Evolutionary conservation across 92 coral and sea anemone genomes (phyloP).

Genomic region (Parazoanthus darwini): DNA sequence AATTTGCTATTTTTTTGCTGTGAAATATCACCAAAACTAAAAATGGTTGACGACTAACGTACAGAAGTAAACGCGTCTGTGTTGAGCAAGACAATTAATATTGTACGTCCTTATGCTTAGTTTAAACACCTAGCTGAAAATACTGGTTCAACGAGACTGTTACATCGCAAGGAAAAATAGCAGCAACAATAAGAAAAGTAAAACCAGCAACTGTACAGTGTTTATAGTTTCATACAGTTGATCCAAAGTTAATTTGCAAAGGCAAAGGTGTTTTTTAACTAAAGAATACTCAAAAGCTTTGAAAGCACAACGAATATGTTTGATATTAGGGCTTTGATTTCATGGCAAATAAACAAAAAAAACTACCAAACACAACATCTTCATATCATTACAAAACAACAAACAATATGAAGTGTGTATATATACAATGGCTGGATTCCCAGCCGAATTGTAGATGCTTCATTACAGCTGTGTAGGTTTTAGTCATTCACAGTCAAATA

Average conservation of each 20-base stretch:
- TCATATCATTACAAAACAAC: constrained; percentile 28
- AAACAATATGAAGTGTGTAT: background rate
- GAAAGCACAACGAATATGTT: background rate
- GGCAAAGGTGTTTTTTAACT: background rate
- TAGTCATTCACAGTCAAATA: background rate
- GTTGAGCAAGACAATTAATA: too few species aligned
- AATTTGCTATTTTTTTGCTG: background rate
- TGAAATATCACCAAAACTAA: background rate
- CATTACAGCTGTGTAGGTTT: background rate
- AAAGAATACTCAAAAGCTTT: background rate
- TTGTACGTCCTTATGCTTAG: background rate
- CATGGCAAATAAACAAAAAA: background rate
- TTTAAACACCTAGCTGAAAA: background rate
- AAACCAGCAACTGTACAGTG: background rate
- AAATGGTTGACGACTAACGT: background rate
- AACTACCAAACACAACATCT: background rate
- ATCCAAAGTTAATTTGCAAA: too few species aligned
- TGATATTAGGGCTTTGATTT: constrained; percentile 5
- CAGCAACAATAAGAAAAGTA: background rate
- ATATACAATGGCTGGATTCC: background rate
- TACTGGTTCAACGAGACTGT: background rate
- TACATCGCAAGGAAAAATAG: background rate
- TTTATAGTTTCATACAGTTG: background rate
- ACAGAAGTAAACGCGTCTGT: too few species aligned
- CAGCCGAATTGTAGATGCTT: background rate